A percentile compares a stretch with the other conserved stretches of the same genome.
phyloP scores from a whole-genome alignment of 2,888 invertebrate genomes.

The Tetragnatha montana region DNA sequence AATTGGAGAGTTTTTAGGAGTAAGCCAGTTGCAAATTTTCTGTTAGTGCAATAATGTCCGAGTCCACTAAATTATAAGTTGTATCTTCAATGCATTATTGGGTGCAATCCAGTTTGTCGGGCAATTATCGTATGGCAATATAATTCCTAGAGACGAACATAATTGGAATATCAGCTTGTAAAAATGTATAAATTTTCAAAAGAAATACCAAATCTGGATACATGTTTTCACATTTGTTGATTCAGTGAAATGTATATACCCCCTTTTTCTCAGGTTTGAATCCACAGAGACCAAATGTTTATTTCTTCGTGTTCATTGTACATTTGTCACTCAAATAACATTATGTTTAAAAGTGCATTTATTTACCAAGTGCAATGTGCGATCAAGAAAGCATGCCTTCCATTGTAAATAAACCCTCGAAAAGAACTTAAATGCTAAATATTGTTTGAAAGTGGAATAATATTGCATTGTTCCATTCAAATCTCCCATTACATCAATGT shows the following conservation, averaged over 20 bases:
- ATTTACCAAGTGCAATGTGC: constrained; percentile 69
- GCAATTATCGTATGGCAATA: no score
- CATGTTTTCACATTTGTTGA: constrained; percentile 55
- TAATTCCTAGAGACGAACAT: no score
- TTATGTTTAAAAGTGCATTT: constrained; percentile 59
- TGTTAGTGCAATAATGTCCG: neutral
- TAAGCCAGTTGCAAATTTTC: neutral
- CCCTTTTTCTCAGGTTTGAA: constrained; percentile 62
- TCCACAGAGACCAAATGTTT: constrained; percentile 55
- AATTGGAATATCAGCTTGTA: no score
- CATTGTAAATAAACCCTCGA: constrained; percentile 21
- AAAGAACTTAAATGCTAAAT: constrained; percentile 13
- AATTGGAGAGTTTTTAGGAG: neutral
- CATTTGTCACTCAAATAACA: constrained; percentile 55
- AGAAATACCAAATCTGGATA: neutral
- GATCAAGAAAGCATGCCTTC: constrained; percentile 31
- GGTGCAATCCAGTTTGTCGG: no score
- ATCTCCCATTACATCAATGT: constrained; percentile 35
- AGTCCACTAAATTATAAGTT: no score
- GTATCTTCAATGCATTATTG: no score
- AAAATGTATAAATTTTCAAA: neutral
- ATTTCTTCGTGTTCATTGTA: constrained; percentile 66
- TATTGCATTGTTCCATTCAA: constrained; percentile 25
- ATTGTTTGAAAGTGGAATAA: constrained; percentile 16
- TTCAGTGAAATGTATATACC: constrained; percentile 52